Evolutionary conservation across 1,140 invertebrate genomes (phyloP).

Genomic region (Nixonia krombeini): DNA sequence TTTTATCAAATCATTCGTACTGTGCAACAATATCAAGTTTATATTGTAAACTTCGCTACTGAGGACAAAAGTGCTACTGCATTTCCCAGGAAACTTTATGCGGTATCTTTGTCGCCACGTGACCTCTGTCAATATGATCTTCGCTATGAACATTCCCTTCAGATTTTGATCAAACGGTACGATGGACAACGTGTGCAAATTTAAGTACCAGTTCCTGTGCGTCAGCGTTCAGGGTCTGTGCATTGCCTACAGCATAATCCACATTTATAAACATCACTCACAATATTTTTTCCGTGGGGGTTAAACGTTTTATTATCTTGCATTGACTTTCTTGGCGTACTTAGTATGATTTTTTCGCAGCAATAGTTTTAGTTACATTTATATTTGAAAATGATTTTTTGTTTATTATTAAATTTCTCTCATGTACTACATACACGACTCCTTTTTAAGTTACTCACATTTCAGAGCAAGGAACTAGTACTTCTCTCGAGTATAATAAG

Average conservation of each 20-base stretch:
- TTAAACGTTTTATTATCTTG: too few relatives aligned
- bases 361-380: too few relatives aligned
- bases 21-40: not conserved
- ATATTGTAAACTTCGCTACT: not conserved
- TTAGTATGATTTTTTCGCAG: too few relatives aligned
- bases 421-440: too few relatives aligned
- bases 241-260: not conserved
- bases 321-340: too few relatives aligned
- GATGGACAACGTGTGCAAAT: not conserved
- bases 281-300: not conserved
- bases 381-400: too few relatives aligned
- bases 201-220: not conserved
- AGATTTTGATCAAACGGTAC: conserved; percentile 15
- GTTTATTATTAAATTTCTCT: too few relatives aligned
- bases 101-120: conserved; percentile 39
- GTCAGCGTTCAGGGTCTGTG: too few relatives aligned
- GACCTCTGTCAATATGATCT: conserved; percentile 59
- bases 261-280: not conserved
- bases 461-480: too few relatives aligned
- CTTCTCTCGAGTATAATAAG: too few relatives aligned
- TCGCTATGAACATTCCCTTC: conserved; percentile 8
- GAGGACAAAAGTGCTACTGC: not conserved
- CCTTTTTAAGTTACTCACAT: too few relatives aligned
- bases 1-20: too few relatives aligned
- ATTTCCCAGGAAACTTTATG: conserved; percentile 28